Evolutionary conservation across 2,888 invertebrate species (phyloP).

Genomic region (Epinotia bilunana): DNA sequence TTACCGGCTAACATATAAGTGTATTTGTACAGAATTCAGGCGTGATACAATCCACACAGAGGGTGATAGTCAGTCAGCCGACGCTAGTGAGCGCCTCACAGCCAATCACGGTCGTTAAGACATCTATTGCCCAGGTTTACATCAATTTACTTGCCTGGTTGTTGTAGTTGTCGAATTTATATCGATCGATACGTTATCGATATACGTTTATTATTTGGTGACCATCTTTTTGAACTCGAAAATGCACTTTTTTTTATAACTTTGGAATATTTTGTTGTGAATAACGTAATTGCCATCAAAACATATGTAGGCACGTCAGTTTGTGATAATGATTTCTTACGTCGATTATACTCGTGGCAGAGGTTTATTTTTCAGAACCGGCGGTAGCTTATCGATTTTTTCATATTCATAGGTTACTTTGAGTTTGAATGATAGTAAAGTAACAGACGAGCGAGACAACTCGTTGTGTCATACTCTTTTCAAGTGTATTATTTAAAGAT

Average conservation of each 20-base stretch:
- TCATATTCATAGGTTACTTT: no score
- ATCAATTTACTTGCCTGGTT: conserved; percentile 35
- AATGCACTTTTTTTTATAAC: neutral
- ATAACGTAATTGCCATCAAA: no score
- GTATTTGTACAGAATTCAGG: conserved; percentile 72
- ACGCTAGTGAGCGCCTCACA: conserved; percentile 76
- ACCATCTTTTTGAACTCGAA: neutral
- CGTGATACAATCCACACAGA: conserved; percentile 79
- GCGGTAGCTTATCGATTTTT: no score
- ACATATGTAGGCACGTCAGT: no score
- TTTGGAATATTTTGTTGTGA: no score
- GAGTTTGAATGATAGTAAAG: no score
- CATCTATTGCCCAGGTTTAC: conserved; percentile 59
- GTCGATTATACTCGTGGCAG: no score
- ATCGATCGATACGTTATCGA: neutral
- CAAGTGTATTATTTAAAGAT: neutral
- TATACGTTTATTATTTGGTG: neutral
- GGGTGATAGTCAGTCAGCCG: conserved; percentile 78
- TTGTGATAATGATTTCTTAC: no score
- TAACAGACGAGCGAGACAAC: no score
- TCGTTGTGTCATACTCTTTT: no score
- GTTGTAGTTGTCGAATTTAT: conserved; percentile 17
- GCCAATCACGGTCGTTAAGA: conserved; percentile 74
- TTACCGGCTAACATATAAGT: conserved; percentile 35
- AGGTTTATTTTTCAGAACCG: no score